phyloP scores from a whole-genome alignment of 2,113 vertebrate genomes.

The Ariopsis seemanni region DNA sequence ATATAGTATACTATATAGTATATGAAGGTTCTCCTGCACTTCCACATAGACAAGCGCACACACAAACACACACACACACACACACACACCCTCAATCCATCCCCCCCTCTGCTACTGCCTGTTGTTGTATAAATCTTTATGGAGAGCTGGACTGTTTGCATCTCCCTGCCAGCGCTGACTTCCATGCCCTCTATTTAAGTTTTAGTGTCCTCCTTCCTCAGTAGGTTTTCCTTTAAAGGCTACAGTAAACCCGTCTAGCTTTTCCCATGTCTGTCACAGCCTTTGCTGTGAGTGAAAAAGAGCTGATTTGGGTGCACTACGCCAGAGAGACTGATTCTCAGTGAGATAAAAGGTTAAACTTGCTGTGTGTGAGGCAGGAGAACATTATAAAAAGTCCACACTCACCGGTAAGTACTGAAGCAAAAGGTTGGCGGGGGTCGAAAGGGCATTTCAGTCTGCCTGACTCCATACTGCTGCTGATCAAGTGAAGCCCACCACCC shows the following conservation, averaged over 20 bases:
- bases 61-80: background rate
- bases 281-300: conserved; percentile 4
- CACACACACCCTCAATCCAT: background rate
- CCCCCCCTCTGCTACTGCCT: background rate
- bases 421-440: conserved; percentile 90
- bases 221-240: conserved; percentile 22
- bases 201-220: background rate
- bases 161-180: background rate
- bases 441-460: conserved; percentile 95
- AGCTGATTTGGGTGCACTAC: background rate
- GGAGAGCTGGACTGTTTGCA: background rate
- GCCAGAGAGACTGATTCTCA: background rate
- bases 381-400: background rate
- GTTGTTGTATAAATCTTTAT: conserved; percentile 29
- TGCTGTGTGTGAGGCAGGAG: background rate
- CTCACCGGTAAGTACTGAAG: conserved; percentile 93
- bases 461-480: conserved; percentile 82
- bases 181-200: conserved; percentile 14
- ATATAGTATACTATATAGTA: too few species aligned
- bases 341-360: conserved; percentile 19
- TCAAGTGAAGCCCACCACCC: conserved; percentile 72
- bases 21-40: too few species aligned
- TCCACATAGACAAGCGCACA: background rate
- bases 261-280: conserved; percentile 28
- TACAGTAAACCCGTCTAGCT: conserved; percentile 15